phyloP scores from a whole-genome alignment of 2,888 invertebrate genomes.

The Empis stercorea region DNA sequence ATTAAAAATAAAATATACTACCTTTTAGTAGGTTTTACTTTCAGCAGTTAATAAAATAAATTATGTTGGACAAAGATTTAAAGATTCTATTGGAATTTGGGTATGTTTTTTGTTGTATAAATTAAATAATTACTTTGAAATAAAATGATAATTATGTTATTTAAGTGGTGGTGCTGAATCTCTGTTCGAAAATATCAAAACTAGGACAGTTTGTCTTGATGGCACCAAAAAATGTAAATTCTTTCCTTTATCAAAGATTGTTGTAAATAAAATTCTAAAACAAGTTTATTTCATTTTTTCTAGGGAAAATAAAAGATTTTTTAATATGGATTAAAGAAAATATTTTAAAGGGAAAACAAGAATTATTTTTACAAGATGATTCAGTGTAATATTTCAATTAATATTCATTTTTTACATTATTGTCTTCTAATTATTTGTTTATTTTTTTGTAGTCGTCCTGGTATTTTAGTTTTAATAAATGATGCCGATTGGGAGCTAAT shows the following conservation, averaged over 20 bases:
- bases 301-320: slow-evolving; percentile 58
- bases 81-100: neutral
- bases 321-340: slow-evolving; percentile 76
- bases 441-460: slow-evolving; percentile 47
- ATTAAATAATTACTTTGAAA: neutral
- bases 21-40: too few relatives aligned
- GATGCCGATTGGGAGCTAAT: slow-evolving; percentile 92
- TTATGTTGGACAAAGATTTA: neutral
- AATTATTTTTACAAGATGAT: slow-evolving; percentile 45
- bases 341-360: slow-evolving; percentile 69
- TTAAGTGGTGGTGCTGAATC: slow-evolving; percentile 82
- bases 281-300: neutral
- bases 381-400: slow-evolving; percentile 28
- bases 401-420: slow-evolving; percentile 14
- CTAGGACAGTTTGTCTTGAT: slow-evolving; percentile 52
- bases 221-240: slow-evolving; percentile 35
- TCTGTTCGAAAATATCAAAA: slow-evolving; percentile 73
- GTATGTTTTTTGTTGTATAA: neutral
- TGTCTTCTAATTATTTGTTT: slow-evolving; percentile 33
- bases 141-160: slow-evolving; percentile 18
- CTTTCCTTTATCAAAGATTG: neutral
- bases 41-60: too few relatives aligned
- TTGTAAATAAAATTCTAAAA: neutral
- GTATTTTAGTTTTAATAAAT: slow-evolving; percentile 87
- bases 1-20: too few relatives aligned